Conservation (phyloP, 2,113 vertebrate genomes). For the Cynopterus brachyotis region DNA sequence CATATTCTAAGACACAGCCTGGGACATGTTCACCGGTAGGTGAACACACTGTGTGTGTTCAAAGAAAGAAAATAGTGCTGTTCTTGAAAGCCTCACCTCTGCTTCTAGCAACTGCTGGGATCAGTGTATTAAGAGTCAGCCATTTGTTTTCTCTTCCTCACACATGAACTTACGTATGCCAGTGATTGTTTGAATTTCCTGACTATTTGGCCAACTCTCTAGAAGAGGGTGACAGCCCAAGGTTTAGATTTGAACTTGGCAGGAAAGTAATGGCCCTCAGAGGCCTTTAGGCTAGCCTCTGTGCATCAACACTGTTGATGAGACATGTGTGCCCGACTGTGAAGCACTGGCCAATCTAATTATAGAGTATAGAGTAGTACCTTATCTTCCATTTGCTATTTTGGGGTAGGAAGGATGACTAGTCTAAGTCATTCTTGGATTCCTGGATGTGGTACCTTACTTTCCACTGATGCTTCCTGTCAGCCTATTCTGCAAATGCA, state of each 20-base stretch:
- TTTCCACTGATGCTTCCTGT: slow-evolving; percentile 43
- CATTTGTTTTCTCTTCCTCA: not conserved
- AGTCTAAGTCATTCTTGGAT: slow-evolving; percentile 6
- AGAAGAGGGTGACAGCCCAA: not conserved
- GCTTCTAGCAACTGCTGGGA: not conserved
- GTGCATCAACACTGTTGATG: not conserved
- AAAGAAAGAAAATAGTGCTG: not conserved
- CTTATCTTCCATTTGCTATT: not conserved
- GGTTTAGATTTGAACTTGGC: not conserved
- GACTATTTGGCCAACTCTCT: not conserved
- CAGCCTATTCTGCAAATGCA: not conserved
- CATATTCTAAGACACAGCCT: not conserved
- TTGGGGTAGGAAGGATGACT: slow-evolving; percentile 32
- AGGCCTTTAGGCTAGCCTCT: not conserved
- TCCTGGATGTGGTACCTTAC: not conserved
- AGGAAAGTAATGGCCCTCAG: not conserved
- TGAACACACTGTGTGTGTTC: not conserved
- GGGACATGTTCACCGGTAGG: not conserved
- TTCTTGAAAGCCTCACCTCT: not conserved
- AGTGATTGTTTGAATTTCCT: not conserved
- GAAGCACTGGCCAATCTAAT: not conserved
- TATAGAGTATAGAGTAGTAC: not conserved
- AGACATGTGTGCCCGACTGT: not conserved
- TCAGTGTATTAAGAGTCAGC: not conserved
- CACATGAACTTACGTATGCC: not conserved